Evolutionary conservation across 2,888 invertebrate species (phyloP).

Genomic region (Heliconius charithonia): DNA sequence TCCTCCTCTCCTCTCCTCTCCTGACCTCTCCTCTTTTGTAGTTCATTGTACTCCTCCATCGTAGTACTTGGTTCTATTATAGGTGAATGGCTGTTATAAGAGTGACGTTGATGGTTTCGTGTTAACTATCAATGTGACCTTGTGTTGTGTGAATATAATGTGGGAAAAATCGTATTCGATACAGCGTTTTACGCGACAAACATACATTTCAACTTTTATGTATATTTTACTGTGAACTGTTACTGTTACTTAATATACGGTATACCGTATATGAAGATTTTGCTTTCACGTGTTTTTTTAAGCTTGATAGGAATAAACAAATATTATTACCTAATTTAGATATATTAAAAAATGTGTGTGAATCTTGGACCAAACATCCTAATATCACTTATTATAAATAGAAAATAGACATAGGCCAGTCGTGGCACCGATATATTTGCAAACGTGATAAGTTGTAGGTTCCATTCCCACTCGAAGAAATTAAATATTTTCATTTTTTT

Average conservation of each 20-base stretch:
- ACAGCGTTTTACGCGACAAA: neutral
- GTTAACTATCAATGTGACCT: conserved; percentile 13
- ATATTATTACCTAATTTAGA: no score
- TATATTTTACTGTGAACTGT: neutral
- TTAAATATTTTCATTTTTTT: no score
- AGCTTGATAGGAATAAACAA: neutral
- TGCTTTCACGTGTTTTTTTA: neutral
- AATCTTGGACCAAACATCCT: no score
- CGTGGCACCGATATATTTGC: no score
- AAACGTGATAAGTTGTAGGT: neutral
- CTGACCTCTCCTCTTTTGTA: neutral
- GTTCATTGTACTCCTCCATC: conserved; percentile 18
- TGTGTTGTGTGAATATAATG: neutral
- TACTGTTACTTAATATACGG: no score
- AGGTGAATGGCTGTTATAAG: conserved; percentile 16
- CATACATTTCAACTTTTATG: neutral
- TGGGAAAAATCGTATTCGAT: neutral
- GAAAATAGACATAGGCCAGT: no score
- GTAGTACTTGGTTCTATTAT: neutral
- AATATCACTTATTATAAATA: no score
- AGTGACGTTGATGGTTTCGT: conserved; percentile 11
- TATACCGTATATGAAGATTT: neutral
- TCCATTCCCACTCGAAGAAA: neutral
- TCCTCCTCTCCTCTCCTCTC: neutral
- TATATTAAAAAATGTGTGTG: no score